Conservation (phyloP, 2,113 vertebrate species). For the Nannospalax galili region DNA sequence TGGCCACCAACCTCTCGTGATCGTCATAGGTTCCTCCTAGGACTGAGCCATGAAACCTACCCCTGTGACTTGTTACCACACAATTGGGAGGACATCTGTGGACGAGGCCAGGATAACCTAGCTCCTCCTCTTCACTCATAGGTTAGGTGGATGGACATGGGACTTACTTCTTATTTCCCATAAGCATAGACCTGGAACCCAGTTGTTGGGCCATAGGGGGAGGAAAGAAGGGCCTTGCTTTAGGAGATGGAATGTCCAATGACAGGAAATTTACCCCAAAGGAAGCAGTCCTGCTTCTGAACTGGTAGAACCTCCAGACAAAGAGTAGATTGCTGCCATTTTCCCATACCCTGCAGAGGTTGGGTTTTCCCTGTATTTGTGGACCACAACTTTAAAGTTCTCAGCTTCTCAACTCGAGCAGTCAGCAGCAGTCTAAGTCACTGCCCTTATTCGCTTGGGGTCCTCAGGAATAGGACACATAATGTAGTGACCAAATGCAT, state of each 20-base stretch:
- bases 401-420: neutral
- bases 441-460: neutral
- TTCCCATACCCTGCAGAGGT: constrained; percentile 64
- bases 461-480: neutral
- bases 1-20: neutral
- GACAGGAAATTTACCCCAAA: neutral
- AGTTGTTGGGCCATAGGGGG: neutral
- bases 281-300: neutral
- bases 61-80: neutral
- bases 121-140: neutral
- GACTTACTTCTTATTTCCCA: neutral
- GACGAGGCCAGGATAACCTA: neutral
- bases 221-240: neutral
- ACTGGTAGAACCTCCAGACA: neutral
- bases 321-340: constrained; percentile 33
- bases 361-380: constrained; percentile 56
- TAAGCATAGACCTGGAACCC: neutral
- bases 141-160: neutral
- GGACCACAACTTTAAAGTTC: neutral
- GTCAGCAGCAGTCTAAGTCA: neutral
- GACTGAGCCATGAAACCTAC: neutral
- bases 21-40: neutral
- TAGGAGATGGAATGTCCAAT: neutral
- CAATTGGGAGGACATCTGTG: constrained; percentile 52
- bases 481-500: neutral